Evolutionary conservation across 2,888 invertebrate genomes (phyloP).

Genomic region (Hemaris fuciformis): DNA sequence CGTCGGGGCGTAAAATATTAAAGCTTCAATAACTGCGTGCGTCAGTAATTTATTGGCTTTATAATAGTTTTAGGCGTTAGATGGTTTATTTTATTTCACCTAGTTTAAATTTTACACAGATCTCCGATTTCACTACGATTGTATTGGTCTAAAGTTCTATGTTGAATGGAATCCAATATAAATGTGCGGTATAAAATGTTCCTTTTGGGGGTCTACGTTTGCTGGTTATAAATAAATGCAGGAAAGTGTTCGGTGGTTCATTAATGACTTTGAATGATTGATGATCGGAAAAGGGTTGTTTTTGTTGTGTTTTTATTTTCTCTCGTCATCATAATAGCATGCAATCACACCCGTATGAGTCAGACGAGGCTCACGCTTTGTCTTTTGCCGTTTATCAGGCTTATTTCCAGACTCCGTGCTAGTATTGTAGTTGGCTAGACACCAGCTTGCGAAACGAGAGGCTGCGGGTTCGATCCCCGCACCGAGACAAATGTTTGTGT

Average conservation of each 20-base stretch:
- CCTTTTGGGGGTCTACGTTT: slow-evolving; percentile 31
- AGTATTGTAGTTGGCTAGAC: no score
- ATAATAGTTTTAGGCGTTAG: slow-evolving; percentile 64
- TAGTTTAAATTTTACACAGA: slow-evolving; percentile 15
- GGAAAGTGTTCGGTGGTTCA: slow-evolving; percentile 60
- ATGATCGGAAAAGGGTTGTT: slow-evolving; percentile 46
- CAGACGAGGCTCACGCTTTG: no score
- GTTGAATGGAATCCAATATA: slow-evolving; percentile 36
- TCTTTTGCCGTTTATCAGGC: no score
- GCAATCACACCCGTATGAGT: background rate
- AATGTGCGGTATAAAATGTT: slow-evolving; percentile 20
- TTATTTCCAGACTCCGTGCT: no score
- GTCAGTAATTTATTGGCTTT: slow-evolving; percentile 67
- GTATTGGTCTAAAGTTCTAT: slow-evolving; percentile 22
- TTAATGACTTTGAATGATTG: slow-evolving; percentile 62
- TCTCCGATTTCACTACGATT: slow-evolving; percentile 13
- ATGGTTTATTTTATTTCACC: slow-evolving; percentile 33
- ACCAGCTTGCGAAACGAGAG: no score
- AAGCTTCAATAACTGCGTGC: slow-evolving; percentile 58
- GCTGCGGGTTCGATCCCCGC: no score
- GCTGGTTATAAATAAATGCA: slow-evolving; percentile 46
- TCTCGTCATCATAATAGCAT: background rate
- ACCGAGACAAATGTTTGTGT: no score
- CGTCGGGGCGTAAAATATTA: slow-evolving; percentile 61
- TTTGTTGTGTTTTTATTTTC: background rate